Conservation (phyloP, 2,113 vertebrate genomes). For the Chaenocephalus aceratus region DNA sequence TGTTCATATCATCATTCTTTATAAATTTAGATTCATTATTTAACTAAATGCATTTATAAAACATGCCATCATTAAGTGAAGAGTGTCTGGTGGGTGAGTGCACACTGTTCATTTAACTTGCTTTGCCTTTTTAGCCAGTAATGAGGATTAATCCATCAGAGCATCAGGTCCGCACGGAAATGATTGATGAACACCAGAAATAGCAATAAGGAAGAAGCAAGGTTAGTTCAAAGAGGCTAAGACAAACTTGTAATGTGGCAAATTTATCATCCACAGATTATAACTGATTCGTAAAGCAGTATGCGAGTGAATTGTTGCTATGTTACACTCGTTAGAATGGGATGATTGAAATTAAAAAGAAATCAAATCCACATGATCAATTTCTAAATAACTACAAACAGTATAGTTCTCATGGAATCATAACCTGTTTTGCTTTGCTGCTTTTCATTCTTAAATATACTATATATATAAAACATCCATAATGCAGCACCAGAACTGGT, state of each 20-base stretch:
- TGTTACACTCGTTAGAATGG: too few relatives aligned
- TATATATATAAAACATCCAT: too few relatives aligned
- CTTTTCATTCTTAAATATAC: too few relatives aligned
- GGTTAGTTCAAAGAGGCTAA: too few relatives aligned
- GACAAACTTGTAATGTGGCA: neutral
- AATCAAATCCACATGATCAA: neutral
- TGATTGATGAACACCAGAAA: neutral
- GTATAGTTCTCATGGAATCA: neutral
- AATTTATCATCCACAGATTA: neutral
- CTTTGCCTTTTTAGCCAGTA: neutral
- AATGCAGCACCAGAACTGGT: neutral
- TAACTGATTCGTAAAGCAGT: neutral
- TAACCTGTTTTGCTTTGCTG: too few relatives aligned
- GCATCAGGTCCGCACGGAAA: neutral
- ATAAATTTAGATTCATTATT: slow-evolving; percentile 13
- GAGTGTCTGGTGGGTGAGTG: neutral
- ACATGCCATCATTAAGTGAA: slow-evolving; percentile 21
- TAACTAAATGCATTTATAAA: slow-evolving; percentile 17
- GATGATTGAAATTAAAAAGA: too few relatives aligned
- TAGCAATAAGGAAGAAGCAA: neutral
- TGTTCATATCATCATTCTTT: slow-evolving; percentile 10
- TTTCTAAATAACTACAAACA: neutral
- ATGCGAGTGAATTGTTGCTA: too few relatives aligned
- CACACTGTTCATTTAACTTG: neutral
- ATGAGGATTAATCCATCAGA: neutral